phyloP scores from a whole-genome alignment of 2,113 vertebrate genomes.

The Chaetura pelagica region DNA sequence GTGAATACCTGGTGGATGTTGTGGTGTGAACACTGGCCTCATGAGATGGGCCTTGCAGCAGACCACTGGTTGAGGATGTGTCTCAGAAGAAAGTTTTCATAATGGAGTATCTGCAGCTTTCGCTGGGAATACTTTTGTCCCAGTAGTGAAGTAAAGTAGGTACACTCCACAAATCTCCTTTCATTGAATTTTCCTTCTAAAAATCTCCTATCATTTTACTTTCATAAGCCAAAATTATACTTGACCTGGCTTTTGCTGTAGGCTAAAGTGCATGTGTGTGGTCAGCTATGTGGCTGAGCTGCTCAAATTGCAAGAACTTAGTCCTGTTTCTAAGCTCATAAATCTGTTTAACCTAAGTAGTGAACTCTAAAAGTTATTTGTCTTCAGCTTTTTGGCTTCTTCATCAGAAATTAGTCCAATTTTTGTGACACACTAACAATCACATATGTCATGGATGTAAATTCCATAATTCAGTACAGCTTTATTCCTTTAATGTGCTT shows the following conservation, averaged over 20 bases:
- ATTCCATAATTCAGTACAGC: background rate
- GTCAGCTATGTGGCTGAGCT: background rate
- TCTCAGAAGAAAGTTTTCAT: background rate
- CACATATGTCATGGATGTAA: background rate
- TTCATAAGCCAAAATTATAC: background rate
- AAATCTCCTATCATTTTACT: background rate
- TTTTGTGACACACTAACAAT: background rate
- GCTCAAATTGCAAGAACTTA: background rate
- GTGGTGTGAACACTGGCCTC: fast-evolving
- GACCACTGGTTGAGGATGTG: background rate
- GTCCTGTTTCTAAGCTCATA: background rate
- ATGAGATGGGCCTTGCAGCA: background rate
- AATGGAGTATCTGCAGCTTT: background rate
- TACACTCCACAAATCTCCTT: background rate
- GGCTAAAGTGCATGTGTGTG: fast-evolving
- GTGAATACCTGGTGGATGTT: background rate
- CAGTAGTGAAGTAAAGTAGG: background rate
- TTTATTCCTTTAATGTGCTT: background rate
- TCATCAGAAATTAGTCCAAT: background rate
- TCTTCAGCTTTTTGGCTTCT: background rate
- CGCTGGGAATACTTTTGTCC: background rate
- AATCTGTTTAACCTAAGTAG: background rate
- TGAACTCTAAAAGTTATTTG: background rate
- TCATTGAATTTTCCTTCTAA: background rate
- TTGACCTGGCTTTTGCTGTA: background rate